These are phyloP conservation scores for Umimayanthus kanabou DNA, from an alignment of 92 coral and sea anemone species.

Conservation along the genomic window DNA sequence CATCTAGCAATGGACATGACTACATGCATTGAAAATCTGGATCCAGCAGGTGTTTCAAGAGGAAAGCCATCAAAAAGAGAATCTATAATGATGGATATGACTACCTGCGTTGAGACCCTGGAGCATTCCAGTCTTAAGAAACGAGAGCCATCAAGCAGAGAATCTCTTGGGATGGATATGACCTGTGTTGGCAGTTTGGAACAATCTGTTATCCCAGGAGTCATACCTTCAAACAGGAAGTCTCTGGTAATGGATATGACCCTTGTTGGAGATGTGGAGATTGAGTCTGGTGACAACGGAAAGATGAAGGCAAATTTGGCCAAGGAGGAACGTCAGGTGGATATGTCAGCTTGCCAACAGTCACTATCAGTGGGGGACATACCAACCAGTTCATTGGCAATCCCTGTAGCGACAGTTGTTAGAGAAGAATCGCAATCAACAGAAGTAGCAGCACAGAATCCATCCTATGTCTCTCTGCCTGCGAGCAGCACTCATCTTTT, in stretches of 20 bases:
- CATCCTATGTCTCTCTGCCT: neutral
- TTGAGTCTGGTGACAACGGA: neutral
- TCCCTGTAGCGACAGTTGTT: neutral
- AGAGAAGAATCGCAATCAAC: neutral
- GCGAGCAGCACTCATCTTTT: neutral
- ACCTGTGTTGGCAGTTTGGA: slow-evolving; percentile 6
- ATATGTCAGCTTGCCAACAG: neutral
- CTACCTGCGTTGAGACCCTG: neutral
- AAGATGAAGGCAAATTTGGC: neutral
- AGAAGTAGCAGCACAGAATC: neutral
- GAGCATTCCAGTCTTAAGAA: neutral
- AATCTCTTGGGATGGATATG: slow-evolving; percentile 11
- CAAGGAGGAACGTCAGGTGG: neutral
- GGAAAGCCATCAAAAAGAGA: neutral
- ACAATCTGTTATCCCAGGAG: neutral
- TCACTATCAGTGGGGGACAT: neutral
- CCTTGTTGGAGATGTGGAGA: neutral
- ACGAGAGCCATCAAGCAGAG: neutral
- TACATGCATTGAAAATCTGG: neutral
- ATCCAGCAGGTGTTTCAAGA: neutral
- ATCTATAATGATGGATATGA: neutral
- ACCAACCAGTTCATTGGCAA: neutral
- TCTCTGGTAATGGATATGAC: neutral
- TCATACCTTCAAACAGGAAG: neutral
- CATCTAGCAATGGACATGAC: slow-evolving; percentile 9